Percentiles rank a stretch among this genome's conserved stretches.
Evolutionary conservation across 2,888 invertebrate species (phyloP).

Genomic region (Dichetophora obliterata): DNA sequence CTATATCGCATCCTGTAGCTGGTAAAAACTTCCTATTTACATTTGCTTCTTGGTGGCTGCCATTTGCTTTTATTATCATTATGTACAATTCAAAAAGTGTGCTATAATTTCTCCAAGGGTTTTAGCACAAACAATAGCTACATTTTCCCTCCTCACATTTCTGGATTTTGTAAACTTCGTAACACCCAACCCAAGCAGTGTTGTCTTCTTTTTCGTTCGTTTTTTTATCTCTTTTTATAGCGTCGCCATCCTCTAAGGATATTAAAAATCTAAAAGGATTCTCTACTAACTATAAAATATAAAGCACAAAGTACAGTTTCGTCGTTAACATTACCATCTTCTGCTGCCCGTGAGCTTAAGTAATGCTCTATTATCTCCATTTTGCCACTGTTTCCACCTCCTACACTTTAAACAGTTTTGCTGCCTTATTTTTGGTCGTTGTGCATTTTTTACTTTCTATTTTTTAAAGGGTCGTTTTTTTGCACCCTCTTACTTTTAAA

Average conservation of each 20-base stretch:
- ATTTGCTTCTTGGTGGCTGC: slow-evolving; percentile 13
- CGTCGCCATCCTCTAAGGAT: slow-evolving; percentile 23
- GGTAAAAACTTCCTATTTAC: slow-evolving; percentile 28
- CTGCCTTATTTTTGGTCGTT: slow-evolving; percentile 31
- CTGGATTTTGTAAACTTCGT: background rate
- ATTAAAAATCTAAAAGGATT: slow-evolving; percentile 36
- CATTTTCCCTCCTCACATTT: background rate
- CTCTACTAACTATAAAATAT: slow-evolving; percentile 37
- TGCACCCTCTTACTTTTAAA: slow-evolving; percentile 5
- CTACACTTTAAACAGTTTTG: slow-evolving; percentile 44
- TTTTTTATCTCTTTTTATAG: background rate
- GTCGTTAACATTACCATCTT: slow-evolving; percentile 45
- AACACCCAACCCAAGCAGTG: background rate
- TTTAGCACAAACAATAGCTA: background rate
- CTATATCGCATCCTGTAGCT: background rate
- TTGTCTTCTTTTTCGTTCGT: background rate
- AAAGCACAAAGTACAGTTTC: slow-evolving; percentile 58
- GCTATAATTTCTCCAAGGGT: slow-evolving; percentile 25
- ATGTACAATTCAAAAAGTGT: slow-evolving; percentile 4
- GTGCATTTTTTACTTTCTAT: slow-evolving; percentile 12
- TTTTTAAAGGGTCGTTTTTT: no score
- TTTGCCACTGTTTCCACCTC: slow-evolving; percentile 40
- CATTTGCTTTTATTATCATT: slow-evolving; percentile 21
- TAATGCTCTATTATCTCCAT: slow-evolving; percentile 60
- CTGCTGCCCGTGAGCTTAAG: slow-evolving; percentile 58